Evolutionary conservation across 2,797 vertebrate species (phyloP).

Genomic region (Cheracebus regulus): DNA sequence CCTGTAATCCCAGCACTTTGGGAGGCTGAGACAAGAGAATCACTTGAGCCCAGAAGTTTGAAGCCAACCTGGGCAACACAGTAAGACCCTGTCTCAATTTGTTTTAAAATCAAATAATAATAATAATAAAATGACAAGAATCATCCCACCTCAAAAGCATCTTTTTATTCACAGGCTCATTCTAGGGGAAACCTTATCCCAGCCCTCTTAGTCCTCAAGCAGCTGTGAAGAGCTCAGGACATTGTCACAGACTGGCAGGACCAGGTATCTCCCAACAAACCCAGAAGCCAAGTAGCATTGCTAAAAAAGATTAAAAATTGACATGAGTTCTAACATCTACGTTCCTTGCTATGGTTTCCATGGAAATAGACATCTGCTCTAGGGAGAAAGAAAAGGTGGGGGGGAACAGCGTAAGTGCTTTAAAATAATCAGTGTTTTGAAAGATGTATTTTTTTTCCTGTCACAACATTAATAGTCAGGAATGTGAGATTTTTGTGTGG

Average conservation of each 20-base stretch:
- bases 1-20: neutral
- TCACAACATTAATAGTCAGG: conserved; percentile 84
- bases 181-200: neutral
- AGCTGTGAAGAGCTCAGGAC: neutral
- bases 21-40: neutral
- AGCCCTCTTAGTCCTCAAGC: neutral
- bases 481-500: conserved; percentile 73
- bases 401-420: conserved; percentile 73
- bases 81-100: neutral
- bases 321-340: conserved; percentile 79
- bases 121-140: neutral
- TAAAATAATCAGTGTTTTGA: conserved; percentile 87
- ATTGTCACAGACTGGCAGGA: neutral
- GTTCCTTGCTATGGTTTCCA: conserved; percentile 84
- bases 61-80: neutral
- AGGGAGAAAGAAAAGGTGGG: conserved; percentile 70
- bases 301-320: conserved; percentile 75
- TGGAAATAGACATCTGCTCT: conserved; percentile 87
- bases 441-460: conserved; percentile 78
- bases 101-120: neutral
- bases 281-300: conserved; percentile 53
- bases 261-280: conserved; percentile 44
- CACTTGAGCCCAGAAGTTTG: neutral
- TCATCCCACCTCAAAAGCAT: neutral
- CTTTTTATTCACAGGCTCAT: conserved; percentile 28